These are phyloP conservation scores for Anniella stebbinsi DNA, from an alignment of 2,797 vertebrate genomes.

Conservation along the genomic window DNA sequence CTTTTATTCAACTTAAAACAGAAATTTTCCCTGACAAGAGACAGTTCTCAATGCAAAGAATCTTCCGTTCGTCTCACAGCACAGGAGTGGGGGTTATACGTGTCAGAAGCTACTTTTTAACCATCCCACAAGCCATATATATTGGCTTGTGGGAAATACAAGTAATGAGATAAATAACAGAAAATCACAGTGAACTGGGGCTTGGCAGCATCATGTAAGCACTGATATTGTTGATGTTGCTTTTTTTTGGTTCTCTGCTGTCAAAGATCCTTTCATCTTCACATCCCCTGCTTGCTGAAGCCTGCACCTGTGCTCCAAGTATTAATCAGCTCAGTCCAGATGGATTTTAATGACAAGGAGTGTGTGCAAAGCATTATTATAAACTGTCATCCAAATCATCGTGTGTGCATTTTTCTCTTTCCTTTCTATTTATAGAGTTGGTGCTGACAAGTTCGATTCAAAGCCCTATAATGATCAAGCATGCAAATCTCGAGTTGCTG, in stretches of 20 bases:
- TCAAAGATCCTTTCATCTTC: conserved; percentile 69
- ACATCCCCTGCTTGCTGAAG: conserved; percentile 60
- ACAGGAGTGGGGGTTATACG: not conserved
- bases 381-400: conserved; percentile 64
- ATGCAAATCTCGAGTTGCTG: conserved; percentile 51
- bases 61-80: too few species aligned
- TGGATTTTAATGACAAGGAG: conserved; percentile 72
- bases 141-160: not conserved
- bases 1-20: too few species aligned
- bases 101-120: not conserved
- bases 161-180: conserved; percentile 29
- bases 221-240: conserved; percentile 21
- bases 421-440: conserved; percentile 69
- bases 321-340: conserved; percentile 73
- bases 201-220: conserved; percentile 32
- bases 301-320: conserved; percentile 54
- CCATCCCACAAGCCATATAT: not conserved
- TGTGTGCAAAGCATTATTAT: conserved; percentile 64
- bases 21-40: too few species aligned
- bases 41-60: not conserved
- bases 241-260: conserved; percentile 56
- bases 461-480: conserved; percentile 56
- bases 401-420: conserved; percentile 62
- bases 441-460: conserved; percentile 60
- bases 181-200: conserved; percentile 42